Percentiles rank a stretch among this genome's conserved stretches.
Evolutionary conservation across 1,140 invertebrate species (phyloP).

Genomic region (Periplaneta americana): DNA sequence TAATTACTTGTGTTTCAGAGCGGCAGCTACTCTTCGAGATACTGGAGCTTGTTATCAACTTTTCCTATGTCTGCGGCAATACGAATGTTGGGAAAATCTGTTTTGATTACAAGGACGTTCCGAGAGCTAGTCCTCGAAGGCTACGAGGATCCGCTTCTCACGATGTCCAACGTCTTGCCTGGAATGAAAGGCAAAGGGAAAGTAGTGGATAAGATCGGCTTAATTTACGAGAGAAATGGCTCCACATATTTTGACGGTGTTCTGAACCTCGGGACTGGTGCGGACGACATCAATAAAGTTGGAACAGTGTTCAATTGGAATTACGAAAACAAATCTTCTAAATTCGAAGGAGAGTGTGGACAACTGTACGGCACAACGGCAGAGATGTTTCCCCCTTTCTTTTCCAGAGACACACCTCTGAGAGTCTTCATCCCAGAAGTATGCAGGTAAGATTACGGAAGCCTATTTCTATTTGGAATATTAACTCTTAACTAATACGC

Average conservation of each 20-base stretch:
- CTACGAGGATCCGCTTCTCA: conserved; percentile 60
- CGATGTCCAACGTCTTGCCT: conserved; percentile 41
- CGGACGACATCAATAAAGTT: conserved; percentile 28
- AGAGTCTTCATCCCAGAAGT: conserved; percentile 62
- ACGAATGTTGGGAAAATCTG: conserved; percentile 39
- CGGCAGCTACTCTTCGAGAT: conserved; percentile 50
- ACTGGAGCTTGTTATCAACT: conserved; percentile 38
- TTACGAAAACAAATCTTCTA: conserved; percentile 45
- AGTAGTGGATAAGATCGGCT: conserved; percentile 67
- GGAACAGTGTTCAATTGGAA: conserved; percentile 39
- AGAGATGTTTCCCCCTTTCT: conserved; percentile 65
- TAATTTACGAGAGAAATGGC: conserved; percentile 56
- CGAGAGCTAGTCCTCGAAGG: conserved; percentile 67
- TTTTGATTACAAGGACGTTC: conserved; percentile 57
- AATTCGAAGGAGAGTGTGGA: conserved; percentile 53
- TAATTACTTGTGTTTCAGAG: conserved; percentile 58
- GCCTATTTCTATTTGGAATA: too few relatives aligned
- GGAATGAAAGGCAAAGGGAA: conserved; percentile 47
- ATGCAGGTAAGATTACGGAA: conserved; percentile 53
- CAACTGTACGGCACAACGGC: conserved; percentile 62
- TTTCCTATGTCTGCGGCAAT: conserved; percentile 43
- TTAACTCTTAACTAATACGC: too few relatives aligned
- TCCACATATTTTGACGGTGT: conserved; percentile 33
- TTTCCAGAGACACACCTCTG: conserved; percentile 45
- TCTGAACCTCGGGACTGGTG: conserved; percentile 37